These are phyloP conservation scores for Antedon mediterranea DNA, from an alignment of 53 echinoderm and acorn worm genomes.

Conservation along the genomic window DNA sequence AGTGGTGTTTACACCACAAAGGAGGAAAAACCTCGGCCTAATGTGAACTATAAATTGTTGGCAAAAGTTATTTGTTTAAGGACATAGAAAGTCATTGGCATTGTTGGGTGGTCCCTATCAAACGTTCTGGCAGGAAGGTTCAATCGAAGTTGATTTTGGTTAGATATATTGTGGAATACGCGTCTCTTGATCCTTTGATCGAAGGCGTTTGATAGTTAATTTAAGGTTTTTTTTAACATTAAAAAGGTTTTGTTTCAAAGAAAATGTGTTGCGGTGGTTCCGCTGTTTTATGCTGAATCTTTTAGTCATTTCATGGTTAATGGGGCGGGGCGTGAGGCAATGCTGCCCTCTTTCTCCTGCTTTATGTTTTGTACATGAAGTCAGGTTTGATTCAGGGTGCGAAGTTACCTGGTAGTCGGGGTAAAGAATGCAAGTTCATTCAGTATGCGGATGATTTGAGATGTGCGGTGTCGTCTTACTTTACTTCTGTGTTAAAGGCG, in stretches of 20 bases:
- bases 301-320: too few relatives aligned
- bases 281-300: too few relatives aligned
- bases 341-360: neutral
- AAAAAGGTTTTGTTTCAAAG: too few relatives aligned
- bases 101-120: neutral
- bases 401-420: neutral
- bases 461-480: neutral
- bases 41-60: neutral
- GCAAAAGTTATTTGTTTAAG: neutral
- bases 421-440: neutral
- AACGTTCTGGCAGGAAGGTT: neutral
- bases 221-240: too few relatives aligned
- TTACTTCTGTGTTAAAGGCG: neutral
- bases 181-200: neutral
- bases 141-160: neutral
- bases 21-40: too few relatives aligned
- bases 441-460: neutral
- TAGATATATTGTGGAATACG: too few relatives aligned
- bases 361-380: neutral
- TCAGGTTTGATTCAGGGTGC: neutral
- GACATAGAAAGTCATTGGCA: too few relatives aligned
- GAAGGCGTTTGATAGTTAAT: too few relatives aligned
- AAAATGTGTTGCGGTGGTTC: too few relatives aligned
- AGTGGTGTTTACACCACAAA: too few relatives aligned
- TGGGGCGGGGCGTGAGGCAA: neutral